phyloP scores from a whole-genome alignment of 2,113 vertebrate genomes.

The Petrocephalus microphthalmus region DNA sequence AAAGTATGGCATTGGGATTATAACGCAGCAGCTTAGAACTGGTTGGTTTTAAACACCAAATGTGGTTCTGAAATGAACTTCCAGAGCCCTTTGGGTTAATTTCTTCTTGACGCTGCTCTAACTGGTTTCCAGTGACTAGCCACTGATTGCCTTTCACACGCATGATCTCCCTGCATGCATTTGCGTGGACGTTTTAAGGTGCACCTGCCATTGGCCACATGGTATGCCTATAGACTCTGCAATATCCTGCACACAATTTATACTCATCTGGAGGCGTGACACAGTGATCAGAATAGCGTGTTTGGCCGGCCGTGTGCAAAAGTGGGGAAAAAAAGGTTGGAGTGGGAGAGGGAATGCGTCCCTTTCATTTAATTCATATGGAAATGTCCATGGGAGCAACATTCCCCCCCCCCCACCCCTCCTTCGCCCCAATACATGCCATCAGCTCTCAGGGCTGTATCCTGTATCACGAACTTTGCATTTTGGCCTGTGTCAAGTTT shows the following conservation, averaged over 20 bases:
- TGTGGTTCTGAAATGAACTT: background rate
- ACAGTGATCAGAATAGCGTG: background rate
- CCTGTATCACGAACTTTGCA: slow-evolving; percentile 59
- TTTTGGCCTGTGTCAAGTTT: slow-evolving; percentile 63
- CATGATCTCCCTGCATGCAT: background rate
- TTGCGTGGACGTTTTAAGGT: background rate
- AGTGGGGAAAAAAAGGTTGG: background rate
- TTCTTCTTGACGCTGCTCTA: background rate
- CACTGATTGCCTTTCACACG: background rate
- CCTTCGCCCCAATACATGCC: slow-evolving; percentile 36
- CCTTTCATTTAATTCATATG: slow-evolving; percentile 48
- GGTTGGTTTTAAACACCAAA: background rate
- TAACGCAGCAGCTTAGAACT: slow-evolving; percentile 22
- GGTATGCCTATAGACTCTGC: background rate
- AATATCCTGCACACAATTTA: background rate
- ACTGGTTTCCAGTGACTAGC: background rate
- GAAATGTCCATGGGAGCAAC: slow-evolving; percentile 36
- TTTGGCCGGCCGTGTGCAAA: background rate
- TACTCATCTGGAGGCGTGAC: background rate
- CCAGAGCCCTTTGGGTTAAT: background rate
- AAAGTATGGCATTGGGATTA: background rate
- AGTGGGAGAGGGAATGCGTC: slow-evolving; percentile 16
- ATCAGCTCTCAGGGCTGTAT: slow-evolving; percentile 52
- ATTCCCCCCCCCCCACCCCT: background rate
- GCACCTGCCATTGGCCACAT: background rate